Evolutionary conservation across 2,113 vertebrate genomes (phyloP).

Genomic region (Chaenogobius annularis): DNA sequence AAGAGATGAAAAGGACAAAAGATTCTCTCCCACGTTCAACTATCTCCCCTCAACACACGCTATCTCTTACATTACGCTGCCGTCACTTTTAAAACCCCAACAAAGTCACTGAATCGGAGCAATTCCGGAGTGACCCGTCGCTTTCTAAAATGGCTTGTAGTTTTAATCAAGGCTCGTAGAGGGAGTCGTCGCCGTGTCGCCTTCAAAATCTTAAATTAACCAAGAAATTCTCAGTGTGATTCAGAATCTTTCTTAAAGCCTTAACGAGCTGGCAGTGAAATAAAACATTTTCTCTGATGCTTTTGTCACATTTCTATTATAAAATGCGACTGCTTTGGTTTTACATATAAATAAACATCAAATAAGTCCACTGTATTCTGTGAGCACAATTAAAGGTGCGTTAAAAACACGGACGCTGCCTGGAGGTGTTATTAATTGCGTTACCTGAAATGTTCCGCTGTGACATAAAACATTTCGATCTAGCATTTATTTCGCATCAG

Average conservation of each 20-base stretch:
- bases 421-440: too few species aligned
- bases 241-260: neutral
- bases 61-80: neutral
- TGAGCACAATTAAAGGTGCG: too few species aligned
- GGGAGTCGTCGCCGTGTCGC: constrained; percentile 5
- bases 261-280: constrained; percentile 24
- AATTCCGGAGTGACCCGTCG: constrained; percentile 14
- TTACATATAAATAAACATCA: too few species aligned
- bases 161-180: constrained; percentile 23
- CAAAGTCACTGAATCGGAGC: neutral
- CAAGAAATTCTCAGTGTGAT: too few species aligned
- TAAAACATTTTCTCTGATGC: neutral
- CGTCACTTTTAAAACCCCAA: neutral
- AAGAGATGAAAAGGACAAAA: neutral
- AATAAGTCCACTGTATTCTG: too few species aligned
- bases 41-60: neutral
- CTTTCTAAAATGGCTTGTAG: constrained; percentile 10
- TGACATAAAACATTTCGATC: too few species aligned
- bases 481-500: too few species aligned
- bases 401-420: too few species aligned
- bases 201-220: too few species aligned
- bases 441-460: too few species aligned
- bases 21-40: neutral
- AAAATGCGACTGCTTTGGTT: too few species aligned
- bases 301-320: constrained; percentile 6